phyloP scores from a whole-genome alignment of 30 jellyfish, hydroid and myxozoan species.

The Clytia hemisphaerica region DNA sequence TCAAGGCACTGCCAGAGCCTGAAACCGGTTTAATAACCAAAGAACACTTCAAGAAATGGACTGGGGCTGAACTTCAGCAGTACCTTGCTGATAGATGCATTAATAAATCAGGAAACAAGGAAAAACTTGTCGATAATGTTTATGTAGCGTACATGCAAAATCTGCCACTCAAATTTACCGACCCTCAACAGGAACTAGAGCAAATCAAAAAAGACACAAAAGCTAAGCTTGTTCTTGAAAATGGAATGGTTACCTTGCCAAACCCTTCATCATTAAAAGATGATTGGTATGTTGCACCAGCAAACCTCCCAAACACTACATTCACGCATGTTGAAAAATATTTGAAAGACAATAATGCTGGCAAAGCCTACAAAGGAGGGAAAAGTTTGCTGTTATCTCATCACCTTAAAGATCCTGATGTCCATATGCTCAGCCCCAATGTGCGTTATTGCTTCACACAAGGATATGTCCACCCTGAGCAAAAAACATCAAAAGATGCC shows the following conservation, averaged over 20 bases:
- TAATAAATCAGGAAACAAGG: neutral
- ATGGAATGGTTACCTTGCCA: neutral
- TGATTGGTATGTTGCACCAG: conserved; percentile 1
- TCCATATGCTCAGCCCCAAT: neutral
- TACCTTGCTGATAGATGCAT: neutral
- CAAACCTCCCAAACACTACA: conserved; percentile 12
- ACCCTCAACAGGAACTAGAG: neutral
- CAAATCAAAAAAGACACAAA: neutral
- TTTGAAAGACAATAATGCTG: neutral
- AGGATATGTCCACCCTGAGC: conserved; percentile 11
- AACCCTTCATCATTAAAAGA: neutral
- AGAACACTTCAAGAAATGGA: conserved; percentile 9
- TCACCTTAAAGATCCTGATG: neutral
- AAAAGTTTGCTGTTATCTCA: neutral
- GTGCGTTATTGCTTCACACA: conserved; percentile 2
- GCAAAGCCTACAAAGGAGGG: conserved; percentile 28
- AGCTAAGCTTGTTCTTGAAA: neutral
- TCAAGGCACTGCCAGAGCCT: neutral
- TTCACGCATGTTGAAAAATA: neutral
- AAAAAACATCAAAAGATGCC: neutral
- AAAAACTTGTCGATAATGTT: conserved; percentile 1
- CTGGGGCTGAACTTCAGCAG: conserved; percentile 6
- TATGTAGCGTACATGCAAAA: neutral
- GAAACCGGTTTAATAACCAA: too few species aligned
- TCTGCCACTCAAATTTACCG: neutral